Conservation (phyloP, 1,140 invertebrate genomes). For the Sarcophaga peregrina region DNA sequence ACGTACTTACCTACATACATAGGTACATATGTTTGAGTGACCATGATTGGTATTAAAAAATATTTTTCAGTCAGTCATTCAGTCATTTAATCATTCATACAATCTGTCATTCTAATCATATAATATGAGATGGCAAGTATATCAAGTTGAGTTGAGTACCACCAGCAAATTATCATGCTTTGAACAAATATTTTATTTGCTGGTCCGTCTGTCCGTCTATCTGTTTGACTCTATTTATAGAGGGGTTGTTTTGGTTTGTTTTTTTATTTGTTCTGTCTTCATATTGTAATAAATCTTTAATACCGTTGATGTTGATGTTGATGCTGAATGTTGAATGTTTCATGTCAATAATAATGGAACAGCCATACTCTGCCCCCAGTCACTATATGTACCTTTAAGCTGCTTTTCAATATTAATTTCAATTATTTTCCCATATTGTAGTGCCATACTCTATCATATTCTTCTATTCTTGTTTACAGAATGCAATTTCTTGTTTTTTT, state of each 20-base stretch:
- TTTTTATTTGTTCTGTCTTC: neutral
- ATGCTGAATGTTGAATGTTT: neutral
- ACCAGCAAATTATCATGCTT: neutral
- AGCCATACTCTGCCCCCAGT: no score
- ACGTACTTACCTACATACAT: no score
- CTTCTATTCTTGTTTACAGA: neutral
- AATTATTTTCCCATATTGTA: neutral
- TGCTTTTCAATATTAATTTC: neutral
- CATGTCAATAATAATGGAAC: neutral
- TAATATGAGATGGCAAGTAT: neutral
- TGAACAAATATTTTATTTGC: neutral
- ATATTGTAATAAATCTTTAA: neutral
- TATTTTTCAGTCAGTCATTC: neutral
- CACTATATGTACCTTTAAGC: neutral
- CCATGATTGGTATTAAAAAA: no score
- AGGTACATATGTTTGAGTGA: no score
- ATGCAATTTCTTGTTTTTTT: neutral
- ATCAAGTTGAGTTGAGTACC: neutral
- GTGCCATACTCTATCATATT: neutral
- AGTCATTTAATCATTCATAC: neutral
- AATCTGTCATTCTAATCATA: neutral
- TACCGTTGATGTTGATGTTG: neutral
- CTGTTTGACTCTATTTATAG: neutral
- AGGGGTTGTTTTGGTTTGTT: neutral
- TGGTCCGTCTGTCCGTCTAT: neutral